A percentile compares a stretch with the other conserved stretches of the same genome.
Evolutionary conservation across 2,113 vertebrate genomes (phyloP).

Genomic region (Hypomesus transpacificus): DNA sequence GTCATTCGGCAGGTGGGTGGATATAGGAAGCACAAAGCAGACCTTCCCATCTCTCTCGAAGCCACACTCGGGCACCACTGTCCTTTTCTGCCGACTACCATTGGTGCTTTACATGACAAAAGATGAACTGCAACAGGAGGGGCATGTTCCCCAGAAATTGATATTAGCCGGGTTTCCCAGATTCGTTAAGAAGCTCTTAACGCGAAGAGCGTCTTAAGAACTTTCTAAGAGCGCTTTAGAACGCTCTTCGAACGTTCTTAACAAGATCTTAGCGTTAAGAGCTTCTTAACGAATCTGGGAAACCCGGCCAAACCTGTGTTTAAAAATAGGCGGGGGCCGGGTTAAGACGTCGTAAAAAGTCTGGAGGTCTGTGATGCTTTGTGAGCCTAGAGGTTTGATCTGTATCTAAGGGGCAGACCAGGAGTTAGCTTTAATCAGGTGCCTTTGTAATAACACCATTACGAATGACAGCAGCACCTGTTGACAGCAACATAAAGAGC

Average conservation of each 20-base stretch:
- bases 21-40: conserved; percentile 1
- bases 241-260: too few species aligned
- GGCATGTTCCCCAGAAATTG: conserved; percentile 9
- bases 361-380: background rate
- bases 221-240: too few species aligned
- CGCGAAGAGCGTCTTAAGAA: too few species aligned
- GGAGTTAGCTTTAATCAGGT: background rate
- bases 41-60: conserved; percentile 25
- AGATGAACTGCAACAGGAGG: conserved; percentile 16
- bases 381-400: conserved; percentile 14
- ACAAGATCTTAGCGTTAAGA: too few species aligned
- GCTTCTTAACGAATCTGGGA: too few species aligned
- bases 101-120: conserved; percentile 27
- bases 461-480: background rate
- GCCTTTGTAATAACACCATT: background rate
- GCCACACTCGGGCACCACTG: conserved; percentile 36
- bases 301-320: too few species aligned
- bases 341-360: too few species aligned
- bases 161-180: too few species aligned
- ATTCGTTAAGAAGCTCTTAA: too few species aligned
- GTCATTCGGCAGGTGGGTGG: conserved; percentile 31
- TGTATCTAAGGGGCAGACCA: conserved; percentile 33
- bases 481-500: background rate
- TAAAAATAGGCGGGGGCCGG: conserved; percentile 1
- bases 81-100: conserved; percentile 25